Conservation (phyloP, 2,113 vertebrate genomes). For the Periophthalmodon schlosseri region DNA sequence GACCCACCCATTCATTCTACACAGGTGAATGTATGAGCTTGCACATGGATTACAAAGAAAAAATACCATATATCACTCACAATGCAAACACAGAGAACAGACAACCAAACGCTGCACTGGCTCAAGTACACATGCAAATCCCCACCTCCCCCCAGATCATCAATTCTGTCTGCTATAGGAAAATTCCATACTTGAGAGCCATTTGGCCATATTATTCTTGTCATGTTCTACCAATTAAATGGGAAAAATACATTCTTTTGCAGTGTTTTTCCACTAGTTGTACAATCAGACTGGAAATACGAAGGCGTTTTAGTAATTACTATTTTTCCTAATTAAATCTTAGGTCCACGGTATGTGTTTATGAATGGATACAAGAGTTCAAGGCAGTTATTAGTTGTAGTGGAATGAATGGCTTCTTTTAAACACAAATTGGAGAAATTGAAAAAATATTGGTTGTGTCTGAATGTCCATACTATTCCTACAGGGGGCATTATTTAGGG, state of each 20-base stretch:
- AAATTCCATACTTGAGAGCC: constrained; percentile 41
- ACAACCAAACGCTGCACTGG: constrained; percentile 34
- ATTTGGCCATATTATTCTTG: constrained; percentile 33
- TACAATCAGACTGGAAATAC: background rate
- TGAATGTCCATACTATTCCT: too few relatives aligned
- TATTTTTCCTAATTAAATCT: background rate
- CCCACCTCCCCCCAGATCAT: constrained; percentile 26
- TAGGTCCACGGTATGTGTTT: background rate
- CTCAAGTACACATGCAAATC: constrained; percentile 19
- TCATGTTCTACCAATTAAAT: constrained; percentile 20
- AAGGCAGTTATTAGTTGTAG: background rate
- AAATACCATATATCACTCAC: constrained; percentile 1
- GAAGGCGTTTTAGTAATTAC: background rate
- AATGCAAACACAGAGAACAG: constrained; percentile 23
- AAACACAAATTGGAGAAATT: background rate
- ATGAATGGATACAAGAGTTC: background rate
- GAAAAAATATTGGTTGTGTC: background rate
- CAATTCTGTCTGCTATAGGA: constrained; percentile 35
- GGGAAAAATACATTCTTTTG: constrained; percentile 1
- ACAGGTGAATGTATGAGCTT: constrained; percentile 33
- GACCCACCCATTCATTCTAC: constrained; percentile 46
- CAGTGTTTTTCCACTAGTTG: background rate
- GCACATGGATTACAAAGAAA: constrained; percentile 20
- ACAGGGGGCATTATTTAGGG: too few relatives aligned
- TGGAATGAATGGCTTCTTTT: constrained; percentile 2